Evolutionary conservation across 2,888 invertebrate species (phyloP).

Genomic region (Hesperia comma): DNA sequence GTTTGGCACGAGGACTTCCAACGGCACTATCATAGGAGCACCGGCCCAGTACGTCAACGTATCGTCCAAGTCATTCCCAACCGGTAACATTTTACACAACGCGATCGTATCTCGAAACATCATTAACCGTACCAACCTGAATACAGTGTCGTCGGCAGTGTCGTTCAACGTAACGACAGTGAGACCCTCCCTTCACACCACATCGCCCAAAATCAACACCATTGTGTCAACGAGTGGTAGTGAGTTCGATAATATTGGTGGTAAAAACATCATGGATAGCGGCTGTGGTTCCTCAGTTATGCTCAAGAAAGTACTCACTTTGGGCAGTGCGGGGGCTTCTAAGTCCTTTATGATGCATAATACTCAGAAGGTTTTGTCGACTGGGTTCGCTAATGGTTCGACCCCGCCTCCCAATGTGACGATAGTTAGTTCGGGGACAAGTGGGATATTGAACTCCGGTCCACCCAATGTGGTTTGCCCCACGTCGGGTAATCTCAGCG

Average conservation of each 20-base stretch:
- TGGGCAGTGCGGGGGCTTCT: conserved; percentile 74
- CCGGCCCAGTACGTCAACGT: conserved; percentile 78
- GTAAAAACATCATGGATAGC: conserved; percentile 81
- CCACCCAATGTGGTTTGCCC: conserved; percentile 63
- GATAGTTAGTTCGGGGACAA: conserved; percentile 75
- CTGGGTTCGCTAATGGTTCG: conserved; percentile 74
- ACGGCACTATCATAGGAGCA: conserved; percentile 69
- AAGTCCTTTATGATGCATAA: conserved; percentile 82
- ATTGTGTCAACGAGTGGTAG: conserved; percentile 57
- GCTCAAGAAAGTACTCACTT: conserved; percentile 79
- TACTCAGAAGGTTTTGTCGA: conserved; percentile 76
- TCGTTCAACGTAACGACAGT: conserved; percentile 72
- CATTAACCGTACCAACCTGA: conserved; percentile 64
- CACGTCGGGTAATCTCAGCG: conserved; percentile 73
- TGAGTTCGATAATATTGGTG: conserved; percentile 74
- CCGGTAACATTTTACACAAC: conserved; percentile 79
- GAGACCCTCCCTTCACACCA: conserved; percentile 64
- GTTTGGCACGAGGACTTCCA: conserved; percentile 72
- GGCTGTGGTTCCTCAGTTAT: conserved; percentile 80
- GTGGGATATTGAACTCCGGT: conserved; percentile 59
- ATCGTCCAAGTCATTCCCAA: conserved; percentile 76
- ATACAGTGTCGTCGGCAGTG: conserved; percentile 61
- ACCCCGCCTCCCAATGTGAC: conserved; percentile 78
- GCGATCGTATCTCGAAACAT: conserved; percentile 79
- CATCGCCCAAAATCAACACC: conserved; percentile 68